Conservation (phyloP, 1,140 invertebrate species). For the Apocrypta bakeri region DNA sequence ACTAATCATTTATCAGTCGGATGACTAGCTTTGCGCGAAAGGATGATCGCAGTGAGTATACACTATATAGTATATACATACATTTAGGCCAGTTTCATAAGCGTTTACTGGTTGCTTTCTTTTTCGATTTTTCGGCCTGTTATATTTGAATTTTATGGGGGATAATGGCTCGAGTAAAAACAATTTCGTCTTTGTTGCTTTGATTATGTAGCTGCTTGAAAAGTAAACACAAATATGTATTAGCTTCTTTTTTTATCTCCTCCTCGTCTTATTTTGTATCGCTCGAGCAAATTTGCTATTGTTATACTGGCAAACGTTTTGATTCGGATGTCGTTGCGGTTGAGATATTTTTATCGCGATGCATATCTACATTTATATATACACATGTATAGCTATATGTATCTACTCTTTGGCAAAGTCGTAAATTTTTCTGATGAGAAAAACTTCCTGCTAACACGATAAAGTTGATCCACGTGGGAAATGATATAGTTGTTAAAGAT, state of each 20-base stretch:
- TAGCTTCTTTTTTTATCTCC: neutral
- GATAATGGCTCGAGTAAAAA: neutral
- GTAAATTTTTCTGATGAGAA: neutral
- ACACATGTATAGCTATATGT: neutral
- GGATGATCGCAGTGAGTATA: neutral
- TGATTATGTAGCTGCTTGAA: neutral
- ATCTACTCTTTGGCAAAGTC: no score
- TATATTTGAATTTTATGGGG: neutral
- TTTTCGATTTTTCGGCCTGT: neutral
- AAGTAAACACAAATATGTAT: neutral
- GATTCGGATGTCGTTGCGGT: no score
- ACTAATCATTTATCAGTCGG: constrained; percentile 30
- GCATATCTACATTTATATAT: no score
- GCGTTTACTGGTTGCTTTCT: neutral
- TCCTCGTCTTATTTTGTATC: no score
- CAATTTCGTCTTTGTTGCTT: neutral
- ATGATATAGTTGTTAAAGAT: neutral
- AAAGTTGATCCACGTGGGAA: constrained; percentile 5
- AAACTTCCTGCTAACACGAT: neutral
- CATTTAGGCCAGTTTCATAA: neutral
- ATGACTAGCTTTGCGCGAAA: neutral
- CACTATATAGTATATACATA: neutral
- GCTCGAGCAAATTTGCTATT: neutral
- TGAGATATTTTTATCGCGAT: no score
- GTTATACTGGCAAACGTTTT: neutral